Evolutionary conservation across 2,888 invertebrate genomes (phyloP), one percentile per base, ranked within the genome.

Genomic region (Eristalis arbustorum): DNA sequence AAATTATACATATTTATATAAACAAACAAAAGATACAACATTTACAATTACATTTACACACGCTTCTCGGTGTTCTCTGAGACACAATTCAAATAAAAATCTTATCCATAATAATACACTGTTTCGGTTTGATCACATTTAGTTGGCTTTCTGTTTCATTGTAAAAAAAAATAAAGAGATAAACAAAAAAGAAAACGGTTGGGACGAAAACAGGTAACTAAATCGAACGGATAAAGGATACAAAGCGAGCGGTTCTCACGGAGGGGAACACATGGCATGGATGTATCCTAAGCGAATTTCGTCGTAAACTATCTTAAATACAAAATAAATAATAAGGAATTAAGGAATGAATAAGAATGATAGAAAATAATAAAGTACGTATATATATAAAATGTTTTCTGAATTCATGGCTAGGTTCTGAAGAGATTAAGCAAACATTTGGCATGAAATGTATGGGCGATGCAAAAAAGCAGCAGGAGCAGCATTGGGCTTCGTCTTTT

Each of bases 81-180:
- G 73, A 75, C 57, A 66, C 61, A 69, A 11, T 69, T 64, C 8
- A 22, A 34, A 68, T 18, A 49, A n/a, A 25, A 69, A 59, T 78
- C 75, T 74, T 83, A 83, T 68, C 22, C 75, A 83, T 87, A 87
- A 73, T 83, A 87, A 87, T 87, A 87, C 87, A 87, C 49, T 83
- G 78, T 83, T 83, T 74, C 78, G 82, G 85, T 82, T 81, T 81
- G 77, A 85, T 87, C 87, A 87, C 87, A 87, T 68, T 75, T 13
- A 75, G 63, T 75, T 72, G 67, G 71, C 42, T 67, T 66, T 87
- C 61, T 77, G 68, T 62, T 28, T 56, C 62, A 14, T 71, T 67
- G 28, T 31, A 25, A 25, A 49, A 69, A 56, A 66, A 66, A 37
- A 11, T 11, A 22, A 68, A 56, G 61, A 69, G 28, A n/a, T 8